phyloP scores from a whole-genome alignment of 2,888 invertebrate species.

The Minunthozetes semirufus region DNA sequence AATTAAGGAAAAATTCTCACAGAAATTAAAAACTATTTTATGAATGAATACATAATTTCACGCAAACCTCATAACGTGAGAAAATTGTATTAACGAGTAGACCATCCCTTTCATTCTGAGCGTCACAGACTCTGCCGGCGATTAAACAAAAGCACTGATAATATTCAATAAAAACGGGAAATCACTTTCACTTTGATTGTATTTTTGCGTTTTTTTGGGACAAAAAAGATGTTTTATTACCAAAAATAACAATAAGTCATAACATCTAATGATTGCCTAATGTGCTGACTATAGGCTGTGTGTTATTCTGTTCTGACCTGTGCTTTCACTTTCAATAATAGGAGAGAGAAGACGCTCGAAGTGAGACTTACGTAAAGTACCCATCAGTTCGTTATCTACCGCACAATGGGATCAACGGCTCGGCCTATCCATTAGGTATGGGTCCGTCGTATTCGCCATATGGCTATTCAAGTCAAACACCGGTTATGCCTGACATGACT shows the following conservation, averaged over 20 bases:
- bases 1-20: no score
- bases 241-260: background rate
- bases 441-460: constrained; percentile 2
- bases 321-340: background rate
- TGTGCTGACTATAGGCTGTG: background rate
- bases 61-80: no score
- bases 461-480: constrained; percentile 7
- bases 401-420: background rate
- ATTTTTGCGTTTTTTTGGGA: no score
- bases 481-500: background rate
- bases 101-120: no score
- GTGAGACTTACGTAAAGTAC: constrained; percentile 31
- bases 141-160: no score
- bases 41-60: no score
- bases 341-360: constrained; percentile 29
- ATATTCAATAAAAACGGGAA: no score
- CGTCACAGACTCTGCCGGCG: no score
- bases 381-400: constrained; percentile 33
- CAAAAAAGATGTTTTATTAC: no score
- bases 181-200: no score
- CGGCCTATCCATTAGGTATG: background rate
- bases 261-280: background rate
- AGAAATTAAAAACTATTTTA: no score
- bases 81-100: no score
- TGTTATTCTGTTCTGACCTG: background rate